Conservation (phyloP, 2,113 vertebrate species). For the Xiphophorus hellerii region DNA sequence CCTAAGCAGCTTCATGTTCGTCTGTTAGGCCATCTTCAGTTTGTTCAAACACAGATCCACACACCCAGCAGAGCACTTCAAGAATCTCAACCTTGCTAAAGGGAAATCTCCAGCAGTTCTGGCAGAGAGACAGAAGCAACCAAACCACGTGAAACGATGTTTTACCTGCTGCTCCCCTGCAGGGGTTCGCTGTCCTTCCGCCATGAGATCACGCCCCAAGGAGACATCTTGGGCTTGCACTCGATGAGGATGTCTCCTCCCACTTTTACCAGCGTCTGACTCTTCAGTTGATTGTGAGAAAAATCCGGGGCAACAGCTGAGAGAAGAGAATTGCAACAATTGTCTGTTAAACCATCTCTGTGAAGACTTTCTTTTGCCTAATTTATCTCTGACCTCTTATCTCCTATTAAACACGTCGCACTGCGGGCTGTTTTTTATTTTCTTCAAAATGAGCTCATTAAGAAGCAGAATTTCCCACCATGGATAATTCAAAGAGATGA, state of each 20-base stretch:
- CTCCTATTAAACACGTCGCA: neutral
- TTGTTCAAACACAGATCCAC: too few species aligned
- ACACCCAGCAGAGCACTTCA: too few species aligned
- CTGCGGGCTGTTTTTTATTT: neutral
- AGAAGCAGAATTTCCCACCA: neutral
- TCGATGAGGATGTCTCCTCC: slow-evolving; percentile 92
- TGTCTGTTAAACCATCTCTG: slow-evolving; percentile 27
- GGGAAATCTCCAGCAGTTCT: neutral
- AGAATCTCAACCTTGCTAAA: neutral
- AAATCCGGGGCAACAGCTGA: slow-evolving; percentile 95
- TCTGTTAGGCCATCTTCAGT: too few species aligned
- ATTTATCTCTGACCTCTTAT: slow-evolving; percentile 9
- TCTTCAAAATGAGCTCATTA: slow-evolving; percentile 7
- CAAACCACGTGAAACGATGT: neutral
- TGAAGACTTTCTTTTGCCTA: slow-evolving; percentile 16
- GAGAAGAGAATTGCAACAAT: slow-evolving; percentile 39
- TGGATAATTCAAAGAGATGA: neutral
- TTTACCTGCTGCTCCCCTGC: slow-evolving; percentile 89
- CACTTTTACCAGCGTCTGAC: slow-evolving; percentile 89
- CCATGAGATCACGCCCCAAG: slow-evolving; percentile 91
- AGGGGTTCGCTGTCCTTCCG: slow-evolving; percentile 89
- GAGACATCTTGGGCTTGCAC: slow-evolving; percentile 96
- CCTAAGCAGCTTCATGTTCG: too few species aligned
- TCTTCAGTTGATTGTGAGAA: slow-evolving; percentile 87
- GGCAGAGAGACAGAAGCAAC: slow-evolving; percentile 7